Percentiles rank a stretch among this genome's conserved stretches.
These are phyloP conservation scores for Aphodius sticticus DNA, from an alignment of 2,888 invertebrate genomes.

Conservation along the genomic window DNA sequence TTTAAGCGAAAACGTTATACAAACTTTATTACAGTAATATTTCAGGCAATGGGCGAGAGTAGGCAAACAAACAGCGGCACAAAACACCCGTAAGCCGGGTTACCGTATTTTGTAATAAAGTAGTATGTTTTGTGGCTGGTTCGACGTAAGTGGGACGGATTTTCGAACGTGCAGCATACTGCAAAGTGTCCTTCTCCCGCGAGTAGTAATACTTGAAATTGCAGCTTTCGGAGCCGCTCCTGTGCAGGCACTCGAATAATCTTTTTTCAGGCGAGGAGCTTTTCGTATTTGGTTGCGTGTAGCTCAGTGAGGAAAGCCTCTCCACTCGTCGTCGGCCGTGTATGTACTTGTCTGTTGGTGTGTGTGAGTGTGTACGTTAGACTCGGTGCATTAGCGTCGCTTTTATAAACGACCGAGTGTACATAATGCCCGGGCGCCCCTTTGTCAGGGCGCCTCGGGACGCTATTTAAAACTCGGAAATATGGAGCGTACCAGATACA, in stretches of 20 bases:
- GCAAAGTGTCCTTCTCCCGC: not conserved
- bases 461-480: conserved; percentile 45
- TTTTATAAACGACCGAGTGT: conserved; percentile 48
- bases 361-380: conserved; percentile 38
- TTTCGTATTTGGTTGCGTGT: not conserved
- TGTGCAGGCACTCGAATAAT: conserved; percentile 17
- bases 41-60: not conserved
- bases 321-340: not conserved
- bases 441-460: conserved; percentile 39
- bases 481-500: conserved; percentile 41
- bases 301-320: not conserved
- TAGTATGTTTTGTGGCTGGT: not conserved
- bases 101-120: not conserved
- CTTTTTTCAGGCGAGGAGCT: conserved; percentile 15
- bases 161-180: not conserved
- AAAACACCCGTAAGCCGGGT: not conserved
- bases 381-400: conserved; percentile 47
- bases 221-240: conserved; percentile 14
- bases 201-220: not conserved
- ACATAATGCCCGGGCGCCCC: conserved; percentile 45
- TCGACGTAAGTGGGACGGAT: not conserved
- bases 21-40: conserved; percentile 4
- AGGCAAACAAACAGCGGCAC: not conserved
- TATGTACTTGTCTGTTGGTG: not conserved
- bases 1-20: not conserved